Evolutionary conservation across 30 jellyfish, hydroid and myxozoan genomes (phyloP).

Genomic region (Cassiopea xamachana): DNA sequence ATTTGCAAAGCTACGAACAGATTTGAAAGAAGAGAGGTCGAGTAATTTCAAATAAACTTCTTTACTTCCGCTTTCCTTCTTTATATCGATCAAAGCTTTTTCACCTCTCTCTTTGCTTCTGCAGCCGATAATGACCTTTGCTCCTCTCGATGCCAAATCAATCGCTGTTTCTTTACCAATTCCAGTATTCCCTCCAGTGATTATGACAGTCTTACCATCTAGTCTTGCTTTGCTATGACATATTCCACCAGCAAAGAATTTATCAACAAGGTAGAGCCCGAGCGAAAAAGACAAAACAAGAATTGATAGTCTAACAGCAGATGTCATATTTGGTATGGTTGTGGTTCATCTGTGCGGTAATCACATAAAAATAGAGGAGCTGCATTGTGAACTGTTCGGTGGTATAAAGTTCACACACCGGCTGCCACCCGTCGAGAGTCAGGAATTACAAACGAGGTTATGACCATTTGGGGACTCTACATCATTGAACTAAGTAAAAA

Average conservation of each 20-base stretch:
- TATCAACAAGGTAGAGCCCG: constrained; percentile 35
- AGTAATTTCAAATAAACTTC: constrained; percentile 62
- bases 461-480: no score
- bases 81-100: constrained; percentile 78
- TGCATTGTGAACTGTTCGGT: no score
- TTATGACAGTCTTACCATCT: constrained; percentile 88
- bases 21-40: constrained; percentile 86
- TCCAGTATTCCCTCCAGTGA: constrained; percentile 98
- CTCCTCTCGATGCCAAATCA: constrained; percentile 96
- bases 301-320: neutral
- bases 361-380: no score
- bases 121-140: constrained; percentile 91
- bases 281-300: constrained; percentile 6
- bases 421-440: neutral
- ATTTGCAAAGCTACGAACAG: constrained; percentile 84
- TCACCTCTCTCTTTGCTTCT: constrained; percentile 81
- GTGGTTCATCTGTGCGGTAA: no score
- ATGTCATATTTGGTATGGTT: neutral
- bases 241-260: constrained; percentile 72
- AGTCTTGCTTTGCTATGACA: constrained; percentile 83
- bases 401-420: no score
- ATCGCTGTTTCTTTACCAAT: constrained; percentile 94
- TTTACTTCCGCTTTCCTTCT: constrained; percentile 61
- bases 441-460: neutral
- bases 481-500: no score